A percentile compares a stretch with the other conserved stretches of the same genome.
phyloP scores from a whole-genome alignment of 2,113 vertebrate species.

The Calypte anna region DNA sequence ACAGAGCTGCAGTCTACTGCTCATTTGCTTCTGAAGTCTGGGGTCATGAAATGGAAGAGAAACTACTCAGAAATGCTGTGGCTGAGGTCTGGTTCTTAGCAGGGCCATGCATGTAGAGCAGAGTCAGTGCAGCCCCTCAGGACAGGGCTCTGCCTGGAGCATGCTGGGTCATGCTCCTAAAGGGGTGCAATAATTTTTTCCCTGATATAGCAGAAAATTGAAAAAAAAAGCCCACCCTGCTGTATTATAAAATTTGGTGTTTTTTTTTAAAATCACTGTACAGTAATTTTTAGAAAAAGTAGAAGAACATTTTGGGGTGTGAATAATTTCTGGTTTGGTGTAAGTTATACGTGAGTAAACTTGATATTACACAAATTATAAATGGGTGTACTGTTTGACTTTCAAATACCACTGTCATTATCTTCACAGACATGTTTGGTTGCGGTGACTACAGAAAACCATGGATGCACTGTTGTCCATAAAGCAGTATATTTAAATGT shows the following conservation, averaged over 20 bases:
- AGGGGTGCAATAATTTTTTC: too few species aligned
- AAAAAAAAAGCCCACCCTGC: neutral
- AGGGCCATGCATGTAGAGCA: neutral
- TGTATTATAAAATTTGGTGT: neutral
- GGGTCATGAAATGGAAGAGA: neutral
- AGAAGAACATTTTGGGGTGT: neutral
- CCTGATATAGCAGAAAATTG: neutral
- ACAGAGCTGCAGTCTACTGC: neutral
- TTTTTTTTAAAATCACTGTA: accelerated
- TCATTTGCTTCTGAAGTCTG: neutral
- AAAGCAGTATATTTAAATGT: neutral
- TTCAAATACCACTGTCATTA: neutral
- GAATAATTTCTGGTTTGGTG: neutral
- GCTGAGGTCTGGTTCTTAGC: neutral
- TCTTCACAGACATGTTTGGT: neutral
- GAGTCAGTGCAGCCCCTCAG: neutral
- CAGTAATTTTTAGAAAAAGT: neutral
- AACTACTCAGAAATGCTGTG: neutral
- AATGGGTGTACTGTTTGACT: neutral
- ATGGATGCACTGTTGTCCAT: accelerated
- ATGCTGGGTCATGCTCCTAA: neutral
- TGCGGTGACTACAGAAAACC: neutral
- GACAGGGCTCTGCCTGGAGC: neutral
- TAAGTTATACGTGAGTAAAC: neutral
- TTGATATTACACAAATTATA: neutral